phyloP scores from a whole-genome alignment of 2,113 vertebrate species.

The Tympanuchus pallidicinctus region DNA sequence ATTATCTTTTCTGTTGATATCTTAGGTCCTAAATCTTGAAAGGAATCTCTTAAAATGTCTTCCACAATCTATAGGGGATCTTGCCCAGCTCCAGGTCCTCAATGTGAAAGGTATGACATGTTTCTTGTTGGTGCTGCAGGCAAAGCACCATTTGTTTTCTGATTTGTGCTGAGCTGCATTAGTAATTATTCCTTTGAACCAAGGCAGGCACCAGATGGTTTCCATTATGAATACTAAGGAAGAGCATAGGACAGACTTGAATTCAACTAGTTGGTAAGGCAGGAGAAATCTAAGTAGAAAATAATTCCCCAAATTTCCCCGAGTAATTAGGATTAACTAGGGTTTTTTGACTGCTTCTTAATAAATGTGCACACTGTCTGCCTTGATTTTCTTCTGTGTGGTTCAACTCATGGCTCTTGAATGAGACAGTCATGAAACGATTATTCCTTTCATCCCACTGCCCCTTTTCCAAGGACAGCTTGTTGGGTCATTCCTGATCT shows the following conservation, averaged over 20 bases:
- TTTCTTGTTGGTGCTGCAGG: neutral
- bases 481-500: neutral
- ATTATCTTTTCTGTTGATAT: neutral
- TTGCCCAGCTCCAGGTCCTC: constrained; percentile 89
- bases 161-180: neutral
- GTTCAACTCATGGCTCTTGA: neutral
- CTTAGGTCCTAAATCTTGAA: constrained; percentile 92
- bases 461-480: neutral
- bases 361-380: too few relatives aligned
- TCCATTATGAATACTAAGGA: neutral
- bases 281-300: neutral
- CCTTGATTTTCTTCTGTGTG: neutral
- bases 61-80: constrained; percentile 85
- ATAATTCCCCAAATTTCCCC: neutral
- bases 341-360: neutral
- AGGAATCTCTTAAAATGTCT: constrained; percentile 87
- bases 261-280: neutral
- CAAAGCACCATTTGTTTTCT: neutral
- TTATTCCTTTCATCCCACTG: neutral
- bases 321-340: neutral
- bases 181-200: neutral
- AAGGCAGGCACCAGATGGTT: neutral
- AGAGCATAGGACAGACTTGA: neutral
- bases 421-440: fast-evolving
- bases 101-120: constrained; percentile 86